Evolutionary conservation across 2,113 vertebrate species (phyloP), one percentile per base, ranked within the genome.

Genomic region (Macquaria ambigua): DNA sequence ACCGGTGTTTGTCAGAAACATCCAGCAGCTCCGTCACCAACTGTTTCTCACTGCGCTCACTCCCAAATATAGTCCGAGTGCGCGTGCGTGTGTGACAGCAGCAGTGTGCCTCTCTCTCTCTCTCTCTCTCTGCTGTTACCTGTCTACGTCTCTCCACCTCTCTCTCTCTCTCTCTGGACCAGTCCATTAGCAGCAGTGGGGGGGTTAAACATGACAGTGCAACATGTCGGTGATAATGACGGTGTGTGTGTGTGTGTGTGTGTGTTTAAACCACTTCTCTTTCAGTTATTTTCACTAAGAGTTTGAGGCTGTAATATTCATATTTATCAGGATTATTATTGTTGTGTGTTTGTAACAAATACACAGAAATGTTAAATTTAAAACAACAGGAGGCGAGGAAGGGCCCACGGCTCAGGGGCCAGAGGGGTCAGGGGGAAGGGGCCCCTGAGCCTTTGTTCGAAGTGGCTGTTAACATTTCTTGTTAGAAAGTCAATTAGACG

Each of bases 21-120:
- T 87, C 81, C 75, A 80, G 73, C 77, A 68, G 87, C 82, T 83
- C 62, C 67, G 81, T n/a, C 69, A 82, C 18, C 70, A 52, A 72
- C 78, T 41, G 79, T 14, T 50, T 20, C 58, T 59, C 55, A 8
- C 39, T 8, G 39, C 62, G 31, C 50, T 6, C 82, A 18, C 12
- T 12, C 56, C 80, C 83, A 77, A 43, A 74, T 81, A 74, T 71
- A 83, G 62, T 6, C 56, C 37, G 48, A 12, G 69, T n/a, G 85
- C 56, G 73, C 39, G 77, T 41, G 79, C 50, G 74, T 14, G n/a
- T 41, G 61, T 20, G 72, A 69, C 37, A 78, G 56, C 48, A 21
- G 50, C 59, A 34, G 25, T 43, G 62, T 23, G 84, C 31, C 71
- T 34, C 61, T 7, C 59, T 21, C 71, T 67, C 37, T 21, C 52